Evolutionary conservation across 2,113 vertebrate genomes (phyloP).

Genomic region (Phylloscopus trochilus): DNA sequence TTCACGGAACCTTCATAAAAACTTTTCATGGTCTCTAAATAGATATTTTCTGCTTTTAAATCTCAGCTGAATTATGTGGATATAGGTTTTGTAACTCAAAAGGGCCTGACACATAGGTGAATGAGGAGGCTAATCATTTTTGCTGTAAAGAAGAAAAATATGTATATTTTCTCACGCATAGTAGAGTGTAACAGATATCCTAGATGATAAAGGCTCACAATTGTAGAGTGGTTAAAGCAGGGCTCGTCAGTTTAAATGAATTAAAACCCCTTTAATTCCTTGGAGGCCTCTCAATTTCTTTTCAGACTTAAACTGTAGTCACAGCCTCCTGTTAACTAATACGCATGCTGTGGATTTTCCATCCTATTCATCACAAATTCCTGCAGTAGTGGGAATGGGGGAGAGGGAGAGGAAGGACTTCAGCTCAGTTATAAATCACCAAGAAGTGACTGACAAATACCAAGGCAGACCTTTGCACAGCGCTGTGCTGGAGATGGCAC

Average conservation of each 20-base stretch:
- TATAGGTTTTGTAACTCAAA: background rate
- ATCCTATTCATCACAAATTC: conserved; percentile 56
- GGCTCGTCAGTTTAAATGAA: conserved; percentile 44
- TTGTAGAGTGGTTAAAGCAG: background rate
- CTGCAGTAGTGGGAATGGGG: conserved; percentile 32
- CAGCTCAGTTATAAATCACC: conserved; percentile 17
- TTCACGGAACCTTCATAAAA: background rate
- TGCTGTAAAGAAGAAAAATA: conserved; percentile 28
- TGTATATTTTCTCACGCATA: conserved; percentile 13
- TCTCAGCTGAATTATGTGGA: background rate
- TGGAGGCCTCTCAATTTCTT: conserved; percentile 23
- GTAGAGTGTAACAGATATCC: conserved; percentile 2
- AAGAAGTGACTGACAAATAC: conserved; percentile 56
- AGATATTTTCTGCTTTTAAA: conserved; percentile 12
- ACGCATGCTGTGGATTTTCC: conserved; percentile 44
- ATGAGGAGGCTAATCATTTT: background rate
- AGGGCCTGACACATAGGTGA: background rate
- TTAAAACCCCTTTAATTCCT: conserved; percentile 50
- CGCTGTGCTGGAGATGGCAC: background rate
- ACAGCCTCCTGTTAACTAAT: conserved; percentile 51
- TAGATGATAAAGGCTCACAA: conserved; percentile 17
- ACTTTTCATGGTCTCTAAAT: background rate
- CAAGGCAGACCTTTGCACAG: conserved; percentile 26
- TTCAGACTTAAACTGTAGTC: conserved; percentile 49
- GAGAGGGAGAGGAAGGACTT: background rate